These are phyloP conservation scores for Acanthosoma haemorrhoidale DNA, from an alignment of 2,888 invertebrate genomes.

Conservation along the genomic window DNA sequence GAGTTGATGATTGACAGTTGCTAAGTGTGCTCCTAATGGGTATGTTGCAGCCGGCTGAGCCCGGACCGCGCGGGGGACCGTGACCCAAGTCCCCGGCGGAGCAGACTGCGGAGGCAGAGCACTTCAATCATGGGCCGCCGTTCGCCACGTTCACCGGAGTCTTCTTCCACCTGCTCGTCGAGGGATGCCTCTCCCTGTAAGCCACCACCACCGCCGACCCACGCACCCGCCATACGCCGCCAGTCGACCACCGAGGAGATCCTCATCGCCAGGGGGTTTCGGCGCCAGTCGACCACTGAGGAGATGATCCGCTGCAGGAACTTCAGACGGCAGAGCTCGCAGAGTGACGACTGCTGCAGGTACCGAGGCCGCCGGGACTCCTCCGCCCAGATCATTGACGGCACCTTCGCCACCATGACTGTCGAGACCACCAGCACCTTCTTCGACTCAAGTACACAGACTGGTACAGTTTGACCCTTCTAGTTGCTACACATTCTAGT, in stretches of 20 bases:
- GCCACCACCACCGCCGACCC: slow-evolving; percentile 46
- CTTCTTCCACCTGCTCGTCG: slow-evolving; percentile 66
- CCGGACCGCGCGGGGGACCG: slow-evolving; percentile 67
- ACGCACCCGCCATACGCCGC: slow-evolving; percentile 70
- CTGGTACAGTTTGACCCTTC: slow-evolving; percentile 54
- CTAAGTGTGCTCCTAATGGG: too few species aligned
- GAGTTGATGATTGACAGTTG: too few species aligned
- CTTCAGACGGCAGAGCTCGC: slow-evolving; percentile 83
- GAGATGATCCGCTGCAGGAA: slow-evolving; percentile 89
- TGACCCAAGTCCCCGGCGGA: slow-evolving; percentile 70
- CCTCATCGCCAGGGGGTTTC: slow-evolving; percentile 80
- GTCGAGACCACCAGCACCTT: slow-evolving; percentile 88
- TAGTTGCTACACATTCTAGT: slow-evolving; percentile 23
- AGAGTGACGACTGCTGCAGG: slow-evolving; percentile 65
- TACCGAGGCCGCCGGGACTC: slow-evolving; percentile 73
- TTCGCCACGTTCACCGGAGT: slow-evolving; percentile 51
- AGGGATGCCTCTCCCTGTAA: slow-evolving; percentile 80
- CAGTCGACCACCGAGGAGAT: slow-evolving; percentile 91
- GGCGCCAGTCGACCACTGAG: slow-evolving; percentile 84
- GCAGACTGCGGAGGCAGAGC: slow-evolving; percentile 69
- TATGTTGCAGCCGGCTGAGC: slow-evolving; percentile 50
- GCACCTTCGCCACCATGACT: slow-evolving; percentile 87
- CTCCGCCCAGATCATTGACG: slow-evolving; percentile 83
- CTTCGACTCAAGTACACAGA: slow-evolving; percentile 88
- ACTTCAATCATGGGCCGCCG: slow-evolving; percentile 60